phyloP scores from a whole-genome alignment of 2,888 invertebrate species.

The Tigriopus californicus region DNA sequence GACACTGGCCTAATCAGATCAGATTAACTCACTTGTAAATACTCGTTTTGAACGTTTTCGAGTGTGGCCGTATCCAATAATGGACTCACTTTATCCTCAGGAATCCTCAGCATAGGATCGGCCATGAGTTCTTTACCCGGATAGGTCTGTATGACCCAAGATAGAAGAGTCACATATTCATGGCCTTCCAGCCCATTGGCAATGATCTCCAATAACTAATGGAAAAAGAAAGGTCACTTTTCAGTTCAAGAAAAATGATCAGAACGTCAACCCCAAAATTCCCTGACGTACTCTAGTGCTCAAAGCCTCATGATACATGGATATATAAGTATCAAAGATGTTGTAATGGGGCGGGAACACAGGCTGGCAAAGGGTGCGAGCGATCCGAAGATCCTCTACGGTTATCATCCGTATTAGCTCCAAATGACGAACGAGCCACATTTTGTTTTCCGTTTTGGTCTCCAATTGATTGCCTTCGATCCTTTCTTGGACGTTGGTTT shows the following conservation, averaged over 20 bases:
- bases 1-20: background rate
- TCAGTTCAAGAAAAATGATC: background rate
- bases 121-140: slow-evolving; percentile 68
- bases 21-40: background rate
- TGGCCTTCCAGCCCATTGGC: slow-evolving; percentile 76
- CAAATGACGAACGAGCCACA: slow-evolving; percentile 86
- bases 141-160: slow-evolving; percentile 84
- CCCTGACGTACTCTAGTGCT: slow-evolving; percentile 26
- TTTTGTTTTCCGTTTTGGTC: slow-evolving; percentile 69
- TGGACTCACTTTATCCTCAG: slow-evolving; percentile 46
- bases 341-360: slow-evolving; percentile 91
- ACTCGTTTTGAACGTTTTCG: slow-evolving; percentile 53
- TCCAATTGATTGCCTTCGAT: slow-evolving; percentile 91
- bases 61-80: slow-evolving; percentile 53
- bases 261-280: background rate
- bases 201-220: slow-evolving; percentile 63
- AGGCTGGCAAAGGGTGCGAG: slow-evolving; percentile 69
- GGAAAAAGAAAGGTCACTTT: background rate
- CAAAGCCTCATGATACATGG: slow-evolving; percentile 79
- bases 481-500: slow-evolving; percentile 55
- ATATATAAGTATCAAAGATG: slow-evolving; percentile 72
- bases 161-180: slow-evolving; percentile 80
- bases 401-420: slow-evolving; percentile 43
- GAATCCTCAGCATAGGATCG: slow-evolving; percentile 52
- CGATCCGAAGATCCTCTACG: slow-evolving; percentile 67